These are phyloP conservation scores for Umimayanthus chanpuru DNA, from an alignment of 92 coral and sea anemone genomes.

Conservation along the genomic window DNA sequence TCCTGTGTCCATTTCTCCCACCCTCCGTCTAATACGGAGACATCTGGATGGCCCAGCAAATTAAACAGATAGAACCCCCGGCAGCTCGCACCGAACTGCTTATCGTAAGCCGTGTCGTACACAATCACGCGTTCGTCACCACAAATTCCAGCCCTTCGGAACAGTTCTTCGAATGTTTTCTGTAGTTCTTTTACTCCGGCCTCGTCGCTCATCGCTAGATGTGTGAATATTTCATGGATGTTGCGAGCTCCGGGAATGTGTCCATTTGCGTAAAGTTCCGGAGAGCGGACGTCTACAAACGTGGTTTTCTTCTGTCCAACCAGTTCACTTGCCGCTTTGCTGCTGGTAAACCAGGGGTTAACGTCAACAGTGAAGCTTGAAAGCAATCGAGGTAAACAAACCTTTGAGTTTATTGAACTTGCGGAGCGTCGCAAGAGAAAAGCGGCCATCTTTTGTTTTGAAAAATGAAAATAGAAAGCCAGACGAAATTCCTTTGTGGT, in stretches of 20 bases:
- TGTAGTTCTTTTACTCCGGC: slow-evolving; percentile 13
- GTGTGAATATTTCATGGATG: slow-evolving; percentile 36
- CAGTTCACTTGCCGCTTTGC: background rate
- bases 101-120: slow-evolving; percentile 18
- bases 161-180: slow-evolving; percentile 1
- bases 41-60: slow-evolving; percentile 26
- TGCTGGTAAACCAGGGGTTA: background rate
- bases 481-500: too few relatives aligned
- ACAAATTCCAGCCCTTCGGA: slow-evolving; percentile 34
- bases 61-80: slow-evolving; percentile 15
- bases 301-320: slow-evolving; percentile 1
- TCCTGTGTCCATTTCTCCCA: slow-evolving; percentile 37
- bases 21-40: slow-evolving; percentile 32
- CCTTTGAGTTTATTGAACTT: background rate
- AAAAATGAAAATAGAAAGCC: background rate
- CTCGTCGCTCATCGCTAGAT: slow-evolving; percentile 37
- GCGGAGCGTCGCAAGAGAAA: background rate
- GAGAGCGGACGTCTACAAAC: slow-evolving; percentile 31
- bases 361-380: background rate
- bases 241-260: slow-evolving; percentile 45
- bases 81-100: slow-evolving; percentile 43
- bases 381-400: background rate
- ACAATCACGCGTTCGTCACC: slow-evolving; percentile 31
- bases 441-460: background rate
- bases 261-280: slow-evolving; percentile 26